These are phyloP conservation scores for Bos javanicus DNA, from an alignment of 2,113 vertebrate genomes.

Conservation along the genomic window DNA sequence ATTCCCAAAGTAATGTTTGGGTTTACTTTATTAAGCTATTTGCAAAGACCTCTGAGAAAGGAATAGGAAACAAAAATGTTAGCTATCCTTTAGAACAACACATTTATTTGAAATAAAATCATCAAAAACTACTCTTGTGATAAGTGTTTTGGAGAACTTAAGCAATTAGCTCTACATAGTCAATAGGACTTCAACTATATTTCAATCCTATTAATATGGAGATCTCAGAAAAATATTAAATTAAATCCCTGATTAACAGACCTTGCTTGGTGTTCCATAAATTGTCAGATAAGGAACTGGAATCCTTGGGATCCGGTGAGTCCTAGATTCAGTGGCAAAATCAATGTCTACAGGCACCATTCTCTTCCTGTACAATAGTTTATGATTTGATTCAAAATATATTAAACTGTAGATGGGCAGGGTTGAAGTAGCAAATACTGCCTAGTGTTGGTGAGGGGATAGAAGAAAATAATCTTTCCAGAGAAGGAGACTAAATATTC, in stretches of 20 bases:
- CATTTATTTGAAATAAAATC: not conserved
- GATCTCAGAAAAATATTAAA: not conserved
- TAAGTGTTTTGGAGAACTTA: not conserved
- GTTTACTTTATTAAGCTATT: conserved; percentile 8
- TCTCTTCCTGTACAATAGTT: not conserved
- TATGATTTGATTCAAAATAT: not conserved
- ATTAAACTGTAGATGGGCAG: not conserved
- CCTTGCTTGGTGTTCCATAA: not conserved
- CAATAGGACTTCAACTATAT: not conserved
- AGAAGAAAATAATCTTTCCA: not conserved
- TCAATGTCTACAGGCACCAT: not conserved
- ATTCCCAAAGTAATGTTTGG: not conserved
- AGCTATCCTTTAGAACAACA: not conserved
- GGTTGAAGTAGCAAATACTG: not conserved
- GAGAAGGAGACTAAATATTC: not conserved
- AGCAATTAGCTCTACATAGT: not conserved
- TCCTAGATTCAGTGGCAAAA: not conserved
- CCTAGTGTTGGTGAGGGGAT: not conserved
- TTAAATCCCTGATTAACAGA: not conserved
- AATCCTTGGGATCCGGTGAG: not conserved
- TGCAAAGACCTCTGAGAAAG: not conserved
- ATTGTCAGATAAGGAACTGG: not conserved
- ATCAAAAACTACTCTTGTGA: conserved; percentile 16
- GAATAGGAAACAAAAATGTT: conserved; percentile 8
- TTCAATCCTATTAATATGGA: not conserved